A percentile compares a stretch with the other conserved stretches of the same genome.
Evolutionary conservation across 2,113 vertebrate genomes (phyloP).

Genomic region (Tringa solitaria): DNA sequence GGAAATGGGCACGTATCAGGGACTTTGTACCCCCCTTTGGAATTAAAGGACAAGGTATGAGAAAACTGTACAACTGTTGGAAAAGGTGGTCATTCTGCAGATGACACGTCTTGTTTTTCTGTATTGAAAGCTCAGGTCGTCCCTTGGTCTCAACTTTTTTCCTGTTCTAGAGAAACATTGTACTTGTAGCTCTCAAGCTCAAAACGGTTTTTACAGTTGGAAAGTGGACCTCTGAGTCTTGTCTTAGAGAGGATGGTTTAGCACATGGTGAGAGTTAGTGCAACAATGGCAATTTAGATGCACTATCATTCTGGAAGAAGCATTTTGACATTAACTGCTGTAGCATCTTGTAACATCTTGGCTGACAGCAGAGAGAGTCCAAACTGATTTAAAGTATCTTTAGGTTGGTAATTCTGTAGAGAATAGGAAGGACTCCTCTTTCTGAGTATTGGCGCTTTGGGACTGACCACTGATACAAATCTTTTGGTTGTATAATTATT

Average conservation of each 20-base stretch:
- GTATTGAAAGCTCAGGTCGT: not conserved
- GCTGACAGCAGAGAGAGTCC: not conserved
- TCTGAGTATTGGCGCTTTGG: not conserved
- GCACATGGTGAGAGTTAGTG: not conserved
- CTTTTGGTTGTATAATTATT: not conserved
- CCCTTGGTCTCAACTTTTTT: not conserved
- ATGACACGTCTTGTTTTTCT: not conserved
- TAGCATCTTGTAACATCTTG: not conserved
- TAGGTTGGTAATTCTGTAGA: not conserved
- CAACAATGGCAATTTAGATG: not conserved
- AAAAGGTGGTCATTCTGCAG: not conserved
- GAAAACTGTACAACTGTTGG: not conserved
- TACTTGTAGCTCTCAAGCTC: not conserved
- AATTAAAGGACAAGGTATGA: slow-evolving; percentile 87
- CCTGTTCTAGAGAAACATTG: not conserved
- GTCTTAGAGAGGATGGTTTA: not conserved
- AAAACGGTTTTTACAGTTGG: not conserved
- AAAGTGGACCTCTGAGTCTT: rapidly evolving
- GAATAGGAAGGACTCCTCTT: not conserved
- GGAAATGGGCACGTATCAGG: slow-evolving; percentile 81
- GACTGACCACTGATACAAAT: not conserved
- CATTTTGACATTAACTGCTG: not conserved
- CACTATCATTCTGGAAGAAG: not conserved
- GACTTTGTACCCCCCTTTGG: slow-evolving; percentile 85
- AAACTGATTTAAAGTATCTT: not conserved